Evolutionary conservation across 2,113 vertebrate species (phyloP).

Genomic region (Daubentonia madagascariensis): DNA sequence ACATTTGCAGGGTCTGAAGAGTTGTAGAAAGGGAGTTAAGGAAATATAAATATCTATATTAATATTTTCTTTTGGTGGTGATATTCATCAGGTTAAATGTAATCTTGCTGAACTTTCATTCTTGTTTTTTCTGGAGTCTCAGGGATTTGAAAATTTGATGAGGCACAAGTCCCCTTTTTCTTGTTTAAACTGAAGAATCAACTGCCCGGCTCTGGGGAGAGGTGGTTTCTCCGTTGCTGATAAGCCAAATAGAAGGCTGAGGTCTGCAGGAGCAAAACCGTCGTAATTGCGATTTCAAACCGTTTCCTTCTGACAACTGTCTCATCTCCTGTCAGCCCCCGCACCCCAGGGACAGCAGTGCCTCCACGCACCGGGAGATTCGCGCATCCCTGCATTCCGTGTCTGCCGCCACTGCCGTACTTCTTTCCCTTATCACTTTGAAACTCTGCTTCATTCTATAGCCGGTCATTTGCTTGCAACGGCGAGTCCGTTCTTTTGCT

Average conservation of each 20-base stretch:
- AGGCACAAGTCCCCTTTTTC: neutral
- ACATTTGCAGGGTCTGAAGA: neutral
- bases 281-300: neutral
- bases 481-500: too few relatives aligned
- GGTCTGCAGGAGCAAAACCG: neutral
- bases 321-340: neutral
- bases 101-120: neutral
- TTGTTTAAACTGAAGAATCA: neutral
- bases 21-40: neutral
- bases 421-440: neutral
- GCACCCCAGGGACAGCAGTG: accelerated
- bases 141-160: neutral
- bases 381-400: accelerated
- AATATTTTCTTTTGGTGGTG: neutral
- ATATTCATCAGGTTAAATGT: neutral
- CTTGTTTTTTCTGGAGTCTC: neutral
- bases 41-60: neutral
- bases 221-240: neutral
- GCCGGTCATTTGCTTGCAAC: neutral
- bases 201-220: neutral
- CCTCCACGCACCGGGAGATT: neutral
- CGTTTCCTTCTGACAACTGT: neutral
- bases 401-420: accelerated
- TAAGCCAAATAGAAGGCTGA: neutral
- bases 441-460: neutral